Evolutionary conservation across 1,140 invertebrate species (phyloP), one percentile per base, ranked within the genome.

Genomic region (Antheraea pernyi): DNA sequence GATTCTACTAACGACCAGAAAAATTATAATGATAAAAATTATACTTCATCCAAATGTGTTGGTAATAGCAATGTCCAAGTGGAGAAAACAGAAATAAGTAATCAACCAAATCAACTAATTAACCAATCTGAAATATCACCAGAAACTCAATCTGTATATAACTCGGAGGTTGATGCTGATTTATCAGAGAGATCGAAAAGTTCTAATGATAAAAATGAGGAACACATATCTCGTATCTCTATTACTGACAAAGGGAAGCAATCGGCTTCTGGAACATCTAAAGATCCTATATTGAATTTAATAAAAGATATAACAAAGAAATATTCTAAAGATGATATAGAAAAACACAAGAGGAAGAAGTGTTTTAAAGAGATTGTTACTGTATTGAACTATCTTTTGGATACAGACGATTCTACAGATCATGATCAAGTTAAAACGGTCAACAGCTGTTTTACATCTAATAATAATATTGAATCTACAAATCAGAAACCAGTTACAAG

Each of bases 341-440:
- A 83, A 61, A 86, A 85, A 48, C 75, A 64, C 18, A 89, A 83
- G 72, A 79, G 81, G 19, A 91, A 91, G 65, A 91, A 91, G 75
- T 89, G 86, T 72, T 91, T 86, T 59, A 84, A 85, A 63, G 89
- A 91, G 74, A 88, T 91, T 19, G 80, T 91, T 37, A 80, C 77
- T 37, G 76, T 89, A 68, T 72, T 91, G 16, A 89, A 85, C 67
- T 91, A 91, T 74, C 76, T 91, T 19, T 73, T 91, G 59, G 87
- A 91, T 68, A 91, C 89, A 36, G 86, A 89, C 36, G 88, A 91
- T 8, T 83, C 74, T 68, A 81, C 76, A 13, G 86, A 89, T 62
- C 68, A 66, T 9, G 78, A 85, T 5, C 63, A 71, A 46, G 63
- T 30, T 19, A 73, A 73, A 83, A 72, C 78, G 59, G 59, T 10